Conservation (phyloP, 2,888 invertebrate species). For the Petrolisthes cinctipes region DNA sequence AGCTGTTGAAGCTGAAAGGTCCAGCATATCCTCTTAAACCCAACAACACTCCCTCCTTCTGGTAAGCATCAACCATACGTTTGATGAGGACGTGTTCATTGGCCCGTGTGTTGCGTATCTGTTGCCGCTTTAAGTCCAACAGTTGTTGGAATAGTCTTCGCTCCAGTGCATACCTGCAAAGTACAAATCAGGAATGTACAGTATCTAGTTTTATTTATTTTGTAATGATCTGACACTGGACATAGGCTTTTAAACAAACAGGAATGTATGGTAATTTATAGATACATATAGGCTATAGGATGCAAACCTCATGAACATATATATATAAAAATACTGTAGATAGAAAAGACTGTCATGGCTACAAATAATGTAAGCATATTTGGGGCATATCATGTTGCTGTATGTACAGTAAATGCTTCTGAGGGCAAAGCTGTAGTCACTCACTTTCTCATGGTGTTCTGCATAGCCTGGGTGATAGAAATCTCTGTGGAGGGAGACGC, state of each 20-base stretch:
- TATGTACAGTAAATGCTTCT: no score
- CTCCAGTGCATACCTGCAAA: conserved; percentile 84
- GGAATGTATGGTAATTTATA: no score
- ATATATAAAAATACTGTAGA: no score
- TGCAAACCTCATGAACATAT: no score
- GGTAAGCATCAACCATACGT: conserved; percentile 86
- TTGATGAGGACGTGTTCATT: conserved; percentile 90
- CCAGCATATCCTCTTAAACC: conserved; percentile 74
- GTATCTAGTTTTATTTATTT: not conserved
- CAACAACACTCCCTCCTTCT: conserved; percentile 78
- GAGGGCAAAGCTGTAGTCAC: conserved; percentile 5
- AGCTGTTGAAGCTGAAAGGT: conserved; percentile 73
- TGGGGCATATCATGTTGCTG: no score
- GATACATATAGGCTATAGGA: no score
- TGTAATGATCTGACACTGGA: not conserved
- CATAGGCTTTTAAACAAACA: no score
- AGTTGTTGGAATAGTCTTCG: conserved; percentile 93
- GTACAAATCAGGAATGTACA: not conserved
- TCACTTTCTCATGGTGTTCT: conserved; percentile 65
- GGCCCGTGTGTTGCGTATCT: conserved; percentile 89
- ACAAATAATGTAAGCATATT: no score
- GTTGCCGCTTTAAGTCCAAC: conserved; percentile 89
- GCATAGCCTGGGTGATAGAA: conserved; percentile 65
- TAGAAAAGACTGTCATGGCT: no score
- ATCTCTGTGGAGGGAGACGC: conserved; percentile 56